Base-by-base conservation (phyloP, 2,888 invertebrate species). In the Microplitis manilae region DNA sequence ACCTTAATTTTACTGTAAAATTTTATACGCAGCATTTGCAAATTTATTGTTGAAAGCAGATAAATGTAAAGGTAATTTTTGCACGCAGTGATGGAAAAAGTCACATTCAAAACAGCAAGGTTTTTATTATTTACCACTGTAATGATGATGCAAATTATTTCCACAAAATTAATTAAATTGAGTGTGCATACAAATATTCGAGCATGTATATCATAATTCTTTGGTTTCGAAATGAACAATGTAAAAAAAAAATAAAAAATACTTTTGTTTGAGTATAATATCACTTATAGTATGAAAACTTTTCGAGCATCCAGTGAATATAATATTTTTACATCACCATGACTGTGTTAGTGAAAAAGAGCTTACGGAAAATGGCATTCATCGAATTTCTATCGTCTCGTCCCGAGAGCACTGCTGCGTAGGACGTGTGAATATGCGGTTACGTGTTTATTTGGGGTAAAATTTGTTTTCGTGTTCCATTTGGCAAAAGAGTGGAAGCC, bases 401-500 rank as follows among this genome's bases (percentile, higher is more conserved):
- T 70, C 20, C 30, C n/a, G 30, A 70, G 30, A 50, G 70, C 70
- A 30, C 30, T 70, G n/a, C 60, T 70, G 70, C 60, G 70, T 70
- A 50, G 50, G 70, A 70, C 70, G 60, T 70, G 72, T 72, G 62
- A 60, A 71, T 71, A 71, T 62, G 72, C 72, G 72, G 72, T 72
- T 40, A 62, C 72, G 72, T 72, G 72, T 72, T 72, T 72, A 72
- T 72, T 72, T 62, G 40, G 40, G 62, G 60, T 59, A 70, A 70
- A 70, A 60, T 70, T 70, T 70, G 17, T 70, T 70, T 60, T 70
- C 70, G 30, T 70, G 60, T 70, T 70, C 60, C 30, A 70, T 70
- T 70, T 60, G 30, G 60, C 50, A 70, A 65, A 60, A 60, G 20
- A 59, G 60, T 13, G 8, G 15, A 70, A 70, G 60, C 65, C 30